Base-by-base conservation (phyloP, 92 coral and sea anemone genomes). In the Parazoanthus swiftii region DNA sequence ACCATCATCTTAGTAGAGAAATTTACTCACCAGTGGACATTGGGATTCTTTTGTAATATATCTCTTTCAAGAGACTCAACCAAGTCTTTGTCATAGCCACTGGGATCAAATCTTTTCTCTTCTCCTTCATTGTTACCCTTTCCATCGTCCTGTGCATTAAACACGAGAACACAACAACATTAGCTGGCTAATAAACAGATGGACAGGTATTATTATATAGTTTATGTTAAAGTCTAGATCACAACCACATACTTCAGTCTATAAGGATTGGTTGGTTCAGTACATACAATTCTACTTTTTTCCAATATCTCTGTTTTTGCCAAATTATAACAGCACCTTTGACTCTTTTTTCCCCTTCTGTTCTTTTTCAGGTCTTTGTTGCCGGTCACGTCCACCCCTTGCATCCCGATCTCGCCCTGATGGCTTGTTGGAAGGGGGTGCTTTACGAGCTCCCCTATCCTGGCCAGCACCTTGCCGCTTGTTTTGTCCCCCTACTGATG, bases 61-160 rank as follows among this genome's bases (percentile, higher is more conserved):
- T 97, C 99, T 86, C 99, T 80, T 85, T 97, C 99, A 59, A 97
- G 89, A 15, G 97, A 98, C 65, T 97, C 99, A 37, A 97, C 99
- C 81, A 97, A 92, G 86, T 97, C 99, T 79, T 97, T 97, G 88
- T 97, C 99, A 77, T 94, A 95, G 23, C 99, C 98, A 73, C 94
- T 92, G 9, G 97, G 92, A 67, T 97, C 99, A 93, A 95, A 97
- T 88, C 92, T 93, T 92, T 97, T 97, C 87, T 95, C 99, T 79
- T 93, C 96, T 51, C 94, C 95, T 85, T 81, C 88, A 44, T 76
- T 85, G 2, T 74, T 89, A 9, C 85, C 88, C 79, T 89, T 89
- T 9, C 88, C 88, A 13, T 91, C 93, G 78, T 88, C 93, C 93
- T 91, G 36, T 5, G 42, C 21, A 63, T 63, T 18, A 4, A 21